A percentile compares a stretch with the other conserved stretches of the same genome.
These are phyloP conservation scores for Pterocles burchelli DNA, from an alignment of 2,113 vertebrate genomes.

Conservation along the genomic window DNA sequence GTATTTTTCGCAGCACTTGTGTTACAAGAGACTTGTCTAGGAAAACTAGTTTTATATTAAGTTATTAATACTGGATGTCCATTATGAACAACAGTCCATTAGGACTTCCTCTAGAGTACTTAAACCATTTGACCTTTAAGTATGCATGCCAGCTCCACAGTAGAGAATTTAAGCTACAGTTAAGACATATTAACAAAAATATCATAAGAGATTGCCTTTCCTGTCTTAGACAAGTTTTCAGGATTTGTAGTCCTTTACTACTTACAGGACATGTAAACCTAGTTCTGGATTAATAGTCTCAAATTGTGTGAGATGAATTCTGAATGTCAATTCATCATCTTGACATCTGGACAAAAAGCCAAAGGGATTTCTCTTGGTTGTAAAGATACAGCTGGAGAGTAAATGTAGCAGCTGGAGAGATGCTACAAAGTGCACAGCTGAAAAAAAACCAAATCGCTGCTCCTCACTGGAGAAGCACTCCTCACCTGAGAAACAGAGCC, in stretches of 20 bases:
- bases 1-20: not conserved
- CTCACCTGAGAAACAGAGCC: not conserved
- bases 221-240: not conserved
- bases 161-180: not conserved
- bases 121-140: not conserved
- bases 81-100: not conserved
- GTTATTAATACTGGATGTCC: not conserved
- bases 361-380: not conserved
- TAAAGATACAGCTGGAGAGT: not conserved
- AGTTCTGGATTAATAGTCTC: not conserved
- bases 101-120: not conserved
- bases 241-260: not conserved
- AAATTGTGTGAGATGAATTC: not conserved
- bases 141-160: not conserved
- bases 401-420: not conserved
- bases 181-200: not conserved
- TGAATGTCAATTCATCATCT: not conserved
- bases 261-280: not conserved
- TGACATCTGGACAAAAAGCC: not conserved
- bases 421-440: not conserved
- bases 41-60: not conserved
- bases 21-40: not conserved
- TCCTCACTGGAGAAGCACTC: not conserved
- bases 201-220: accelerated
- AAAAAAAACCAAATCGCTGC: not conserved